phyloP scores from a whole-genome alignment of 2,888 invertebrate genomes.

The Schizaphis graminum region DNA sequence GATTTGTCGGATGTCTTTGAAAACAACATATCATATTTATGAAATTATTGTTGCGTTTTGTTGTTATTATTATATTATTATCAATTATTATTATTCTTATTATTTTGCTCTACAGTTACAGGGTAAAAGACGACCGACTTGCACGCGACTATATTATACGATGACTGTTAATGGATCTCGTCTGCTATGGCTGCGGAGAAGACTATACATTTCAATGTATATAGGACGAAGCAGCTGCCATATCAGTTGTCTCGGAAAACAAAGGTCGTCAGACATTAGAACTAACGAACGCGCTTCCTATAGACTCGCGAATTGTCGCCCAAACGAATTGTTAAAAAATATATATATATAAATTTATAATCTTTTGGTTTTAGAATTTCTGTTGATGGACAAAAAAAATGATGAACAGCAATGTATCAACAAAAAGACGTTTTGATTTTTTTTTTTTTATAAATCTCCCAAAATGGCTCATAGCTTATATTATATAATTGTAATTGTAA shows the following conservation, averaged over 20 bases:
- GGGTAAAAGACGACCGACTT: conserved; percentile 9
- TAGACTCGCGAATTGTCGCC: not conserved
- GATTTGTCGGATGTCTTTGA: conserved; percentile 9
- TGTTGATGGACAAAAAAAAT: not conserved
- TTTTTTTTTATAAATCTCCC: not conserved
- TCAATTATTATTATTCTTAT: not conserved
- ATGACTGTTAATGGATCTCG: not conserved
- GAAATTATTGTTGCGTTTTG: not conserved
- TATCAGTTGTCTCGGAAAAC: not conserved
- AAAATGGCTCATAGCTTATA: conserved; percentile 2
- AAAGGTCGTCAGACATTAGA: not conserved
- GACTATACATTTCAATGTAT: not conserved
- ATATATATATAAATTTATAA: not conserved
- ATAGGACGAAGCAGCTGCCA: not conserved
- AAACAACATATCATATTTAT: not conserved
- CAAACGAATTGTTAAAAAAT: not conserved
- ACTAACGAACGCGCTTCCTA: not conserved
- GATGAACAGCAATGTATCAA: not conserved
- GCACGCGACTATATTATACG: not conserved
- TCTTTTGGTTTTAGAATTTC: not conserved
- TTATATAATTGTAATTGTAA: not conserved
- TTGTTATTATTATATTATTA: not conserved
- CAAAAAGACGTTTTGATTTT: not conserved
- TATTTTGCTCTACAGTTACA: conserved; percentile 16
- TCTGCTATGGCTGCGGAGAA: not conserved